Conservation (phyloP, 2,888 invertebrate genomes). For the Germaria angustata region DNA sequence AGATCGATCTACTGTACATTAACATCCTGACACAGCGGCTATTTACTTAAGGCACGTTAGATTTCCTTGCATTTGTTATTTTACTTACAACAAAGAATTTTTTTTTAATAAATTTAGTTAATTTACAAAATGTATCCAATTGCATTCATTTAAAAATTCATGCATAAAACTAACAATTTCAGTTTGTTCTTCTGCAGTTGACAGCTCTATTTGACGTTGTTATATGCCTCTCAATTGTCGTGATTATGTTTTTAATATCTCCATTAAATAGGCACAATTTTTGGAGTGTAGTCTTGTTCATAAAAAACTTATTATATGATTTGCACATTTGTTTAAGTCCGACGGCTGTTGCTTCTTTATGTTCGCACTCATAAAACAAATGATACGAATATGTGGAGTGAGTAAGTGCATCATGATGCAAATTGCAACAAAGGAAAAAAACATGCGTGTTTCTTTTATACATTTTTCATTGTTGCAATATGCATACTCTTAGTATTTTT, state of each 20-base stretch:
- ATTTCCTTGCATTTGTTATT: no score
- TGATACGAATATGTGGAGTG: background rate
- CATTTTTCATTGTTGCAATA: constrained; percentile 28
- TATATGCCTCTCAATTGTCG: background rate
- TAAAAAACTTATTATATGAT: background rate
- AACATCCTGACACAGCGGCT: no score
- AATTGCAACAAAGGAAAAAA: background rate
- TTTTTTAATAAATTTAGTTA: no score
- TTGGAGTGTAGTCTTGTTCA: constrained; percentile 1
- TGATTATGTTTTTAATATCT: constrained; percentile 6
- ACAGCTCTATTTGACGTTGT: background rate
- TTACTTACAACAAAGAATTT: no score
- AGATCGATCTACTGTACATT: no score
- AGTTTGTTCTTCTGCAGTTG: background rate
- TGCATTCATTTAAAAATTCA: background rate
- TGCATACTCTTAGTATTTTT: background rate
- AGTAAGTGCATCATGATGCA: constrained; percentile 51
- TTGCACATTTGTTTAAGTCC: background rate
- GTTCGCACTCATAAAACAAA: constrained; percentile 27
- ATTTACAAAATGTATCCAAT: no score
- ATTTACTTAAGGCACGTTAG: no score
- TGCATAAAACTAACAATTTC: background rate
- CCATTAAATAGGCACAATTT: constrained; percentile 42
- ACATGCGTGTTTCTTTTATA: constrained; percentile 13
- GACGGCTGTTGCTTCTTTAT: background rate